Conservation (phyloP, 2,113 vertebrate species). For the Phyllopteryx taeniolatus region DNA sequence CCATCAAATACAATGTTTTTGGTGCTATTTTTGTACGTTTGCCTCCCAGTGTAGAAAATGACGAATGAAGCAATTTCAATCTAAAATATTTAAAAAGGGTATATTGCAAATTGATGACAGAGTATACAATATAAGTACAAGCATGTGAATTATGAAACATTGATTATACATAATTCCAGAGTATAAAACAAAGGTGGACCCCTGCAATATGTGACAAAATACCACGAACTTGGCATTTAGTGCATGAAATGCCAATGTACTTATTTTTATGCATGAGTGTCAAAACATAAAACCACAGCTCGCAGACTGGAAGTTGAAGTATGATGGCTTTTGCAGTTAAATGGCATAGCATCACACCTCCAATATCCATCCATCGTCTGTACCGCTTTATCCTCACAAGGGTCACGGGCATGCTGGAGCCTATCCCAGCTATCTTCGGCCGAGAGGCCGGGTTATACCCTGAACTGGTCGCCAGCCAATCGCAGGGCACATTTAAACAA, state of each 20-base stretch:
- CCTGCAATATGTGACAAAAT: background rate
- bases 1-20: background rate
- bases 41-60: background rate
- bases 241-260: background rate
- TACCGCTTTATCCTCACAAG: too few species aligned
- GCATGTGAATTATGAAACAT: background rate
- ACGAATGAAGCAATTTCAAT: too few species aligned
- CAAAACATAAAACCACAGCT: background rate
- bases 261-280: background rate
- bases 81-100: background rate
- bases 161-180: background rate
- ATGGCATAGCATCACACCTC: background rate
- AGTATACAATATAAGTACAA: background rate
- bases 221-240: background rate
- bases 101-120: background rate
- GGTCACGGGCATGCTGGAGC: too few species aligned
- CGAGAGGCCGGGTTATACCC: too few species aligned
- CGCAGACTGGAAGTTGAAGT: background rate
- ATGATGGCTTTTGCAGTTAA: background rate
- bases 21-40: background rate
- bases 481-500: too few species aligned
- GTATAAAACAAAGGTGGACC: background rate
- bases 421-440: too few species aligned
- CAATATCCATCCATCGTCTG: background rate
- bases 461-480: too few species aligned